phyloP scores from a whole-genome alignment of 2,113 vertebrate genomes.

The Marmota flaviventris region DNA sequence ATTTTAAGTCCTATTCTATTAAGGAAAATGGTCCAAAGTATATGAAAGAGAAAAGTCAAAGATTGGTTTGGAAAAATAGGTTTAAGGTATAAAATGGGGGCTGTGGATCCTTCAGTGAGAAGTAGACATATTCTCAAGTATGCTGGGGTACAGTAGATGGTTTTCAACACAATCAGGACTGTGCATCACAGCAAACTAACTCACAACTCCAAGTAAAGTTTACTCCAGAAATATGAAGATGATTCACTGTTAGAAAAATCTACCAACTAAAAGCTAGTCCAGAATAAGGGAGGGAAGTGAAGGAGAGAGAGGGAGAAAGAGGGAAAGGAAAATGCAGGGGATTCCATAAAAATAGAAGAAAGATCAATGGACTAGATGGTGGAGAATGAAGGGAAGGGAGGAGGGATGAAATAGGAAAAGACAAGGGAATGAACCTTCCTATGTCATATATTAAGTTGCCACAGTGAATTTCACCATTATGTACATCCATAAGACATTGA shows the following conservation, averaged over 20 bases:
- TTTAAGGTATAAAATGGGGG: neutral
- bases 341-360: too few relatives aligned
- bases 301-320: too few relatives aligned
- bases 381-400: too few relatives aligned
- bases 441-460: too few relatives aligned
- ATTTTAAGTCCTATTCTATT: neutral
- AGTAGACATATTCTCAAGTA: neutral
- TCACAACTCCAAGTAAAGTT: neutral
- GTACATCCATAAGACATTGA: too few relatives aligned
- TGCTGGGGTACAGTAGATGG: neutral
- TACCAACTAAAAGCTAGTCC: neutral
- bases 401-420: too few relatives aligned
- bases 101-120: neutral
- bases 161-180: neutral
- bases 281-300: too few relatives aligned
- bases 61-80: neutral
- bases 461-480: too few relatives aligned
- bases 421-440: too few relatives aligned
- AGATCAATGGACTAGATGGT: too few relatives aligned
- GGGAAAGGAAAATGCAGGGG: too few relatives aligned
- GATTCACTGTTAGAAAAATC: neutral
- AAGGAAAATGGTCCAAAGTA: neutral
- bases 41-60: neutral
- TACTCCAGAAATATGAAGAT: neutral
- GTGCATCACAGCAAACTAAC: neutral